Evolutionary conservation across 2,888 invertebrate species (phyloP).

Genomic region (Lycaena phlaeas): DNA sequence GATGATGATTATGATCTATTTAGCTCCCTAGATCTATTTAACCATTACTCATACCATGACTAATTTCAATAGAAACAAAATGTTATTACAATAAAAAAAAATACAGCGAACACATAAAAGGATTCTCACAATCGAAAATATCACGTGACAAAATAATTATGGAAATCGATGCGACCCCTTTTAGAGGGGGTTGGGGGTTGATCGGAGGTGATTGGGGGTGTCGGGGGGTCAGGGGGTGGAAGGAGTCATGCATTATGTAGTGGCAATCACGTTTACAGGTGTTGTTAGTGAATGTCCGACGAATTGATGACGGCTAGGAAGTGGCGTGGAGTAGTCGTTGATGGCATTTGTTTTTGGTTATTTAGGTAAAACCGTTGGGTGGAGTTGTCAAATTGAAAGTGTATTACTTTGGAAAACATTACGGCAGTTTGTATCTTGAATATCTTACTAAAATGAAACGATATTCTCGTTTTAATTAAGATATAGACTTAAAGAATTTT

Average conservation of each 20-base stretch:
- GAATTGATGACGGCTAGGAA: conserved; percentile 26
- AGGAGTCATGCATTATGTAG: conserved; percentile 54
- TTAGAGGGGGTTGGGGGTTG: conserved; percentile 11
- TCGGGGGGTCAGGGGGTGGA: conserved; percentile 21
- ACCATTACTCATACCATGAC: no score
- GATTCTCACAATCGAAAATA: not conserved
- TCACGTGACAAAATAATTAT: conserved; percentile 12
- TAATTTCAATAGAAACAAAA: no score
- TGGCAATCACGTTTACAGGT: conserved; percentile 60
- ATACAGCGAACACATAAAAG: not conserved
- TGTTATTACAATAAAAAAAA: not conserved
- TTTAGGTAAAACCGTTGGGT: no score
- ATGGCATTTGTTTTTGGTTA: not conserved
- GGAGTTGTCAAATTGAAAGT: no score
- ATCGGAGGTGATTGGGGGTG: conserved; percentile 16
- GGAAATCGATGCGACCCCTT: conserved; percentile 12
- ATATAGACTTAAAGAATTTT: no score
- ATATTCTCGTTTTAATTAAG: no score
- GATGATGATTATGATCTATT: no score
- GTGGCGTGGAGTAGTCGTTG: conserved; percentile 14
- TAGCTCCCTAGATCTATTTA: no score
- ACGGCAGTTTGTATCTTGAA: no score
- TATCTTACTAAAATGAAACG: no score
- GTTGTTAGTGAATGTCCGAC: conserved; percentile 48
- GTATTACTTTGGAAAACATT: no score